A percentile compares a stretch with the other conserved stretches of the same genome.
Conservation (phyloP, 2,888 invertebrate species). For the Lasioglossum figueresi region DNA sequence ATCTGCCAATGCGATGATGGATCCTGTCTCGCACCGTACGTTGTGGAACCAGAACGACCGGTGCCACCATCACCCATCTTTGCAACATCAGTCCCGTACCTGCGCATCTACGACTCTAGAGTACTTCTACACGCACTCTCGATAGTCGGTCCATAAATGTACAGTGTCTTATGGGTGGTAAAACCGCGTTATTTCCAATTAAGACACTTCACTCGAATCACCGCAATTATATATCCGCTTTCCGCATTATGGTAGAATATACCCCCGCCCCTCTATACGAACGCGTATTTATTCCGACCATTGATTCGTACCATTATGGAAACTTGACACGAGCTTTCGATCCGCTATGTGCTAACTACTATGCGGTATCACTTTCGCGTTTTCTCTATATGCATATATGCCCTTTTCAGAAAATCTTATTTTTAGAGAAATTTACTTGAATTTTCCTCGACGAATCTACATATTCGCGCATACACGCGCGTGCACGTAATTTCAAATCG, state of each 20-base stretch:
- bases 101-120: slow-evolving; percentile 82
- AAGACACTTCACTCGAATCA: slow-evolving; percentile 45
- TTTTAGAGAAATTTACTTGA: neutral
- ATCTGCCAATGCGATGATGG: slow-evolving; percentile 73
- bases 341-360: slow-evolving; percentile 10
- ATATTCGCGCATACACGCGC: neutral
- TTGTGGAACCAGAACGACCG: slow-evolving; percentile 71
- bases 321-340: slow-evolving; percentile 22
- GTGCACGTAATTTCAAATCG: neutral
- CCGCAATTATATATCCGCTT: slow-evolving; percentile 20
- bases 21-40: slow-evolving; percentile 67
- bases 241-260: slow-evolving; percentile 13
- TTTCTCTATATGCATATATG: slow-evolving; percentile 1
- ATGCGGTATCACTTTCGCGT: neutral
- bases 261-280: slow-evolving; percentile 20
- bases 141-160: slow-evolving; percentile 79
- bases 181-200: slow-evolving; percentile 63
- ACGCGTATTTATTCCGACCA: slow-evolving; percentile 33
- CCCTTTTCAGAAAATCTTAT: slow-evolving; percentile 16
- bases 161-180: slow-evolving; percentile 59
- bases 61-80: slow-evolving; percentile 65
- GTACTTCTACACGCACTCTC: slow-evolving; percentile 83
- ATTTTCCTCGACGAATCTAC: neutral
- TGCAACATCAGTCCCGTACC: slow-evolving; percentile 75
- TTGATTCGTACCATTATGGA: neutral